Evolutionary conservation across 2,888 invertebrate species (phyloP).

Genomic region (Pteria penguin): DNA sequence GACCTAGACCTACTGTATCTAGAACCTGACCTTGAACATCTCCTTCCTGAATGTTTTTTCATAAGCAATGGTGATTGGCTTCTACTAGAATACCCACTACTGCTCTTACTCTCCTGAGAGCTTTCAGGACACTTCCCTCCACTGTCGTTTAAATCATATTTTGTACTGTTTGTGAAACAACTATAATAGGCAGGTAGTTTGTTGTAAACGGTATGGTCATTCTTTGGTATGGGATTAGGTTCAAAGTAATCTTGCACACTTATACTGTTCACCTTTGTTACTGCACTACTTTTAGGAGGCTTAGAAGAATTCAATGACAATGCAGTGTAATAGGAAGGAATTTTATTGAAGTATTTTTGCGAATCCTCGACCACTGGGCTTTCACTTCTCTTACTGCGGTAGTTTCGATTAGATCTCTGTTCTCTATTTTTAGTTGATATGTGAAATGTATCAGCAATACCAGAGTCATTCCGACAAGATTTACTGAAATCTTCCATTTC

Average conservation of each 20-base stretch:
- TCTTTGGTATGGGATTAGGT: constrained; percentile 62
- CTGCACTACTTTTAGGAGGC: constrained; percentile 55
- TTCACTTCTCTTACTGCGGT: constrained; percentile 40
- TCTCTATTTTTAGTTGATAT: constrained; percentile 1
- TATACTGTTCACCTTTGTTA: constrained; percentile 32
- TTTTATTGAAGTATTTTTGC: constrained; percentile 68
- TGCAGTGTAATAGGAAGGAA: constrained; percentile 75
- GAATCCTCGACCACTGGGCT: constrained; percentile 39
- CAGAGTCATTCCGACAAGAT: constrained; percentile 7
- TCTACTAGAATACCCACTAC: constrained; percentile 60
- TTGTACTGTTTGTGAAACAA: constrained; percentile 78
- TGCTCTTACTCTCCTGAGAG: constrained; percentile 50
- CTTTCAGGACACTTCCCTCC: constrained; percentile 5
- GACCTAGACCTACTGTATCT: constrained; percentile 50
- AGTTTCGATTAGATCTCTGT: constrained; percentile 37
- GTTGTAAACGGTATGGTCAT: constrained; percentile 55
- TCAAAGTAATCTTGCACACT: constrained; percentile 57
- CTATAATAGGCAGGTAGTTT: constrained; percentile 76
- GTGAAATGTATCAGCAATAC: constrained; percentile 3
- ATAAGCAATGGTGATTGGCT: constrained; percentile 51
- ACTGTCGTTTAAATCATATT: constrained; percentile 62
- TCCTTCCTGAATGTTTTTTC: no score
- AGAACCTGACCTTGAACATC: constrained; percentile 47
- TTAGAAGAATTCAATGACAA: constrained; percentile 65
- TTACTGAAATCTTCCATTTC: constrained; percentile 17